These are phyloP conservation scores for Bungarus multicinctus DNA, from an alignment of 2,113 vertebrate species.

Conservation along the genomic window DNA sequence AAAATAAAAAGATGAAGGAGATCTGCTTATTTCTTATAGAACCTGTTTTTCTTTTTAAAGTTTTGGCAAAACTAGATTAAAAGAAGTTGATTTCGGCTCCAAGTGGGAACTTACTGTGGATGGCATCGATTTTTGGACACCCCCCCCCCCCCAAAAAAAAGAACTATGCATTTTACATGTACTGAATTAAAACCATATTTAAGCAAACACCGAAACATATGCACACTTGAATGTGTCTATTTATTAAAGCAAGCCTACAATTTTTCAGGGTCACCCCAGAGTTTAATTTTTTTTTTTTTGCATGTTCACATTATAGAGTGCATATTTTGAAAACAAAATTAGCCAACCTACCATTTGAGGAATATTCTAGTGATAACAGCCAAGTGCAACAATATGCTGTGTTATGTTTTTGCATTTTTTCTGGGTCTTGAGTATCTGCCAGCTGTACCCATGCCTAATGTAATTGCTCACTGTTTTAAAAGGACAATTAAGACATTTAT, in stretches of 20 bases:
- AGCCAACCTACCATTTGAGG: constrained; percentile 34
- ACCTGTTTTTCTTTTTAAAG: constrained; percentile 20
- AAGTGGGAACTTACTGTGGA: constrained; percentile 35
- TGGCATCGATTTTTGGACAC: constrained; percentile 23
- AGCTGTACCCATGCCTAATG: constrained; percentile 55
- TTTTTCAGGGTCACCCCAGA: constrained; percentile 10
- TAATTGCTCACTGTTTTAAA: constrained; percentile 41
- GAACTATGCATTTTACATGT: not conserved
- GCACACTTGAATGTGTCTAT: not conserved
- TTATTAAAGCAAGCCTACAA: constrained; percentile 25
- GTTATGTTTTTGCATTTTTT: constrained; percentile 54
- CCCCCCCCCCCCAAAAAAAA: not conserved
- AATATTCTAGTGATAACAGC: constrained; percentile 44
- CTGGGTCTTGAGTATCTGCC: constrained; percentile 58
- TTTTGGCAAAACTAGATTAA: constrained; percentile 45
- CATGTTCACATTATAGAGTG: constrained; percentile 13
- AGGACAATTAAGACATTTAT: constrained; percentile 52
- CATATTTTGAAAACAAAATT: constrained; percentile 7
- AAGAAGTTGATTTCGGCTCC: constrained; percentile 47
- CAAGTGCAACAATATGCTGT: constrained; percentile 51
- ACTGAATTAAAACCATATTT: not conserved
- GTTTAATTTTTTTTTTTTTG: constrained; percentile 22
- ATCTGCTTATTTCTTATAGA: constrained; percentile 45
- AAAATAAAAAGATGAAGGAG: not conserved
- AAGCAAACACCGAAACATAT: not conserved